A percentile compares a stretch with the other conserved stretches of the same genome.
These are phyloP conservation scores for Drosophila nr. fundita DNA, from an alignment of 2,888 invertebrate species.

Conservation along the genomic window DNA sequence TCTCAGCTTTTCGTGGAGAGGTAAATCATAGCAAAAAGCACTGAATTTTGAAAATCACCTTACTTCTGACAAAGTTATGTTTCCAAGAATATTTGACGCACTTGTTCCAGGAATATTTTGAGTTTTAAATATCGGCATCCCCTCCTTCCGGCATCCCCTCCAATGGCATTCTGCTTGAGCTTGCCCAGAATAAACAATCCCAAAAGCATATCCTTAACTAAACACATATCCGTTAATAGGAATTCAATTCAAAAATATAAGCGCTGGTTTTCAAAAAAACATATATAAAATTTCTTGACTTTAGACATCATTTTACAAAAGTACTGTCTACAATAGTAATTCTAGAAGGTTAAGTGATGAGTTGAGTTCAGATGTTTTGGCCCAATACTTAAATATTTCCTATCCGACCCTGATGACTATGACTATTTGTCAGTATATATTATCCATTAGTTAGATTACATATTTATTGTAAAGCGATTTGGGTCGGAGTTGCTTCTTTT, in stretches of 20 bases:
- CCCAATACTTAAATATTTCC: neutral
- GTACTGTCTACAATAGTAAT: neutral
- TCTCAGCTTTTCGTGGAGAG: too few species aligned
- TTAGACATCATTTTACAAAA: neutral
- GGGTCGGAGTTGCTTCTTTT: neutral
- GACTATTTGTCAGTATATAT: neutral
- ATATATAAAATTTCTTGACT: neutral
- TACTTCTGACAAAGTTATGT: neutral
- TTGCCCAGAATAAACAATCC: neutral
- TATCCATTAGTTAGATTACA: neutral
- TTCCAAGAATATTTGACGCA: neutral
- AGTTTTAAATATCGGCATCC: too few species aligned
- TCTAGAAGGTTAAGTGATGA: neutral
- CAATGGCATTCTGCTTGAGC: neutral
- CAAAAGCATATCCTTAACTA: neutral
- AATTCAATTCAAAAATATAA: neutral
- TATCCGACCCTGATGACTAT: too few species aligned
- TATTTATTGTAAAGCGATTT: neutral
- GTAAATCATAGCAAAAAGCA: neutral
- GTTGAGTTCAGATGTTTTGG: neutral
- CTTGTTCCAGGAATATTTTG: neutral
- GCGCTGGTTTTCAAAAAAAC: neutral
- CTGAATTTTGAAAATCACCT: neutral
- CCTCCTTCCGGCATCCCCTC: neutral
- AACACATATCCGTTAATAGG: too few species aligned